phyloP scores from a whole-genome alignment of 2,113 vertebrate genomes.

The Sander vitreus region DNA sequence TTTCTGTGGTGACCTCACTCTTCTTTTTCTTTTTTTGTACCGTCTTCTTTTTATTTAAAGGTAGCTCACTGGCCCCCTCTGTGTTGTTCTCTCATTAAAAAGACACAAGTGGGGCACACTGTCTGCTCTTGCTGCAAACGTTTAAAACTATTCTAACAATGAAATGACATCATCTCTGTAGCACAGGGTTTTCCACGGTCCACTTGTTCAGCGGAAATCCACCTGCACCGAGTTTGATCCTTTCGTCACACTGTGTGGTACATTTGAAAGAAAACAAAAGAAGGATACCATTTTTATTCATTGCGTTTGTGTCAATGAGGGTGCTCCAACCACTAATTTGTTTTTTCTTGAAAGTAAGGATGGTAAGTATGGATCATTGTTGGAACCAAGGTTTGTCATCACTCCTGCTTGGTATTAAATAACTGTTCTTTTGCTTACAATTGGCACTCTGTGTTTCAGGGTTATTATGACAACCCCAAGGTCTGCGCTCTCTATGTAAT shows the following conservation, averaged over 20 bases:
- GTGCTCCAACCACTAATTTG: not conserved
- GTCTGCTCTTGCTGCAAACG: not conserved
- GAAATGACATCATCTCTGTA: not conserved
- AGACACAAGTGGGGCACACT: constrained; percentile 7
- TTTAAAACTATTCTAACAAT: not conserved
- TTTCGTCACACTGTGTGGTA: not conserved
- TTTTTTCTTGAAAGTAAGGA: not conserved
- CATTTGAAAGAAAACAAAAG: not conserved
- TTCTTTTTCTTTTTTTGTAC: not conserved
- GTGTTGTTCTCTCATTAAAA: not conserved
- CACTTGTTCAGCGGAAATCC: not conserved
- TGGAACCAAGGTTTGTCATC: not conserved
- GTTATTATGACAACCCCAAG: constrained; percentile 99
- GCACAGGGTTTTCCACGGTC: not conserved
- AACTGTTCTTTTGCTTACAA: not conserved
- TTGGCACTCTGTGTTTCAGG: constrained; percentile 81
- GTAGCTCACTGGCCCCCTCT: not conserved
- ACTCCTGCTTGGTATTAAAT: not conserved
- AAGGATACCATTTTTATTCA: not conserved
- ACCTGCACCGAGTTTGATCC: not conserved
- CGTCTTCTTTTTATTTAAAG: not conserved
- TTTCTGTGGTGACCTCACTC: constrained; percentile 10
- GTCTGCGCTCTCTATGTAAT: constrained; percentile 97
- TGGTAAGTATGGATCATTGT: not conserved
- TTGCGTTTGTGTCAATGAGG: not conserved